These are phyloP conservation scores for Axea sp. DNA, from an alignment of 2,888 invertebrate species.

Conservation along the genomic window DNA sequence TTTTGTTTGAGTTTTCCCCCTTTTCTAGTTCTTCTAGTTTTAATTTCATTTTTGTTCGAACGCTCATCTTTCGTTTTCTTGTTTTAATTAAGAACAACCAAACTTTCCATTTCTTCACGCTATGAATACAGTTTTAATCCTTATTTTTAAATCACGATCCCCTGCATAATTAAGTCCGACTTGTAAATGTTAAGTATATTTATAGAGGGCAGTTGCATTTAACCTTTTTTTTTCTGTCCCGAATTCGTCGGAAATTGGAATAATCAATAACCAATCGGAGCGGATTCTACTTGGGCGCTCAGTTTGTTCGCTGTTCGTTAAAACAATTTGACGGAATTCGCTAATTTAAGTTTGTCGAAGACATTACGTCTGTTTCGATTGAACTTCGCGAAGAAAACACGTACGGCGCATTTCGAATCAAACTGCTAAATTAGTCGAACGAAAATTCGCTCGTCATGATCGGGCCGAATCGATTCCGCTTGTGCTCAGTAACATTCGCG, in stretches of 20 bases:
- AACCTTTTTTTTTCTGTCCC: conserved; percentile 28
- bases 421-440: conserved; percentile 9
- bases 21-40: too few relatives aligned
- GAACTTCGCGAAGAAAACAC: conserved; percentile 23
- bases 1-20: too few relatives aligned
- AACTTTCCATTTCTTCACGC: too few relatives aligned
- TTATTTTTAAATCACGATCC: background rate
- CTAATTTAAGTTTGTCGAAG: conserved; percentile 46
- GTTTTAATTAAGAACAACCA: too few relatives aligned
- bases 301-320: conserved; percentile 32
- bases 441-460: conserved; percentile 2
- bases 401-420: conserved; percentile 9
- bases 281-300: conserved; percentile 24
- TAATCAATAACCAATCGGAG: conserved; percentile 43
- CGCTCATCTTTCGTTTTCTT: too few relatives aligned
- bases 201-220: conserved; percentile 33
- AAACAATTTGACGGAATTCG: conserved; percentile 28
- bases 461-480: background rate
- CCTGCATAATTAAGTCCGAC: conserved; percentile 10
- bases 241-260: conserved; percentile 30
- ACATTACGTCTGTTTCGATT: conserved; percentile 16
- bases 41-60: too few relatives aligned
- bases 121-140: too few relatives aligned
- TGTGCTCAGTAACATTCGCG: background rate
- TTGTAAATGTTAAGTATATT: conserved; percentile 36